Conservation (phyloP, 2,113 vertebrate genomes). For the Sialia sialis region DNA sequence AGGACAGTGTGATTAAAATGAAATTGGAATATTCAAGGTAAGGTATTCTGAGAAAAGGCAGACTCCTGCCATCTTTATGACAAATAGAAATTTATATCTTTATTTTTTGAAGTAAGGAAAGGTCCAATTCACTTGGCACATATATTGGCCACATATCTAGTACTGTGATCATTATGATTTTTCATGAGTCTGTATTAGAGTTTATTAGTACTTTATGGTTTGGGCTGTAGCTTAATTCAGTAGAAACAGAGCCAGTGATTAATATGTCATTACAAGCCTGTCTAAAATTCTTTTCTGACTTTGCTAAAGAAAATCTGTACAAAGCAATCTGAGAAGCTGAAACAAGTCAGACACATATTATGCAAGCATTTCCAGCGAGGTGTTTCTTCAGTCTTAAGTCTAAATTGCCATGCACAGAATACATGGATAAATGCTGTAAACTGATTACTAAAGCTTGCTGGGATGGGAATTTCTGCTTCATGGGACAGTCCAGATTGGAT, state of each 20-base stretch:
- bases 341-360: not conserved
- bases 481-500: constrained; percentile 1
- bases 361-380: not conserved
- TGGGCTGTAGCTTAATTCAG: constrained; percentile 7
- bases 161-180: not conserved
- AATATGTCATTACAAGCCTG: not conserved
- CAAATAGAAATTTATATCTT: constrained; percentile 5
- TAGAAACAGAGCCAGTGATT: constrained; percentile 38
- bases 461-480: constrained; percentile 36
- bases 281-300: constrained; percentile 17
- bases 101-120: not conserved
- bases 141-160: not conserved
- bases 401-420: not conserved
- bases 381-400: constrained; percentile 9
- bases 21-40: constrained; percentile 69
- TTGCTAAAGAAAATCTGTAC: constrained; percentile 18
- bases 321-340: not conserved
- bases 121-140: not conserved
- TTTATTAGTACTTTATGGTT: constrained; percentile 31
- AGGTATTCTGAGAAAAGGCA: constrained; percentile 49
- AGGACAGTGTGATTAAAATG: constrained; percentile 74
- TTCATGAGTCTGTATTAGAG: not conserved
- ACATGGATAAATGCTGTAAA: constrained; percentile 22
- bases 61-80: not conserved
- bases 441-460: constrained; percentile 36